Percentiles rank a stretch among this genome's conserved stretches.
phyloP scores from a whole-genome alignment of 2,888 invertebrate genomes.

The Scaptodrosophila latifasciaeformis region DNA sequence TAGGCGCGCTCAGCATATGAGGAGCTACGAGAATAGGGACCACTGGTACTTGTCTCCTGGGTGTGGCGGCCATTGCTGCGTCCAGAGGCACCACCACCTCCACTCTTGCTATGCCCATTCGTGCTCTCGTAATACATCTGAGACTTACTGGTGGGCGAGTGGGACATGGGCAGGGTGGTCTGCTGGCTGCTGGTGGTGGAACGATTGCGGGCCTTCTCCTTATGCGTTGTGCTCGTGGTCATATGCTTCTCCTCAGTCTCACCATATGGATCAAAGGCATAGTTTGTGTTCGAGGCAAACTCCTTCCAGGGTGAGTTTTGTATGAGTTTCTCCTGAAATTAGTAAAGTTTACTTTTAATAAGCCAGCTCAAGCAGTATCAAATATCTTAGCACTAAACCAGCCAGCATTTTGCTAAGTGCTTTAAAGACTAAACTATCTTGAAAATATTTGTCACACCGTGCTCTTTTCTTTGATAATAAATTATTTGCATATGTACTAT shows the following conservation, averaged over 20 bases:
- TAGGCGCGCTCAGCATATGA: constrained; percentile 80
- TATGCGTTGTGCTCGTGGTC: constrained; percentile 54
- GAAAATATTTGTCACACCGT: constrained; percentile 18
- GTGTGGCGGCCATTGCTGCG: constrained; percentile 43
- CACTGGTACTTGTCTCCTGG: constrained; percentile 48
- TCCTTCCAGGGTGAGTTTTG: constrained; percentile 93
- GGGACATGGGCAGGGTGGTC: constrained; percentile 75
- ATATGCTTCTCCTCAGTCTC: constrained; percentile 84
- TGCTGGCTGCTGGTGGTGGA: constrained; percentile 68
- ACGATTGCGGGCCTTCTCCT: constrained; percentile 68
- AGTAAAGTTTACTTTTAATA: neutral
- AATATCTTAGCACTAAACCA: constrained; percentile 58
- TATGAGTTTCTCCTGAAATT: constrained; percentile 85
- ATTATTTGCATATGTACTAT: constrained; percentile 34
- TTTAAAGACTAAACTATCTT: neutral
- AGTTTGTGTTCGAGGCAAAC: constrained; percentile 87
- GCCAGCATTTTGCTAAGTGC: constrained; percentile 69
- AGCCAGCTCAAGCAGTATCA: neutral
- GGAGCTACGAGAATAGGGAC: constrained; percentile 62
- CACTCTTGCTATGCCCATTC: constrained; percentile 35
- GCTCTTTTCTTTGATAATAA: constrained; percentile 1
- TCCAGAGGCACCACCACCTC: constrained; percentile 41
- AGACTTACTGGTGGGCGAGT: constrained; percentile 74
- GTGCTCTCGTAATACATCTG: constrained; percentile 72
- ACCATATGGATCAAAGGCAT: constrained; percentile 90